Conservation (phyloP, 1,140 invertebrate species). For the Caerostris darwini region DNA sequence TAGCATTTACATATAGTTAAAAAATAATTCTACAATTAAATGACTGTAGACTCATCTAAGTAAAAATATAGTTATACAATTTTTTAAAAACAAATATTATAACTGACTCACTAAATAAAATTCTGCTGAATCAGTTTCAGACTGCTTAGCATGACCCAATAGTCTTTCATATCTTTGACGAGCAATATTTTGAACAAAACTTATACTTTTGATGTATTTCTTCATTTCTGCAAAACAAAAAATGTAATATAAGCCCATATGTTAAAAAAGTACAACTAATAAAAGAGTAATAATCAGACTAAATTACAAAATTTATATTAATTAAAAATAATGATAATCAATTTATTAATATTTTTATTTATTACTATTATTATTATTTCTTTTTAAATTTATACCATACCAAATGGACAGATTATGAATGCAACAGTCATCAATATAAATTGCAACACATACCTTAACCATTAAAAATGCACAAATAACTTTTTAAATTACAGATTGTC, state of each 20-base stretch:
- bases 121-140: conserved; percentile 65
- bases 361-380: too few relatives aligned
- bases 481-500: too few relatives aligned
- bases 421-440: too few relatives aligned
- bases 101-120: conserved; percentile 62
- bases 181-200: conserved; percentile 69
- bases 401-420: too few relatives aligned
- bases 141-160: conserved; percentile 8
- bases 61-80: too few relatives aligned
- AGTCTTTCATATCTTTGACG: conserved; percentile 46
- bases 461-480: too few relatives aligned
- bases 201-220: conserved; percentile 71
- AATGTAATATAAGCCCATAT: not conserved
- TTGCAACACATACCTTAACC: too few relatives aligned
- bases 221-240: conserved; percentile 60
- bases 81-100: too few relatives aligned
- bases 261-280: not conserved
- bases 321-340: not conserved
- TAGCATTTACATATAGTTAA: too few relatives aligned
- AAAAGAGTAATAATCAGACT: not conserved
- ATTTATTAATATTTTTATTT: not conserved
- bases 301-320: not conserved
- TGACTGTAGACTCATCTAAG: too few relatives aligned
- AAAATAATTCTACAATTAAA: too few relatives aligned
- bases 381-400: too few relatives aligned